Conservation (phyloP, 2,113 vertebrate genomes). For the Cyrtonyx montezumae region DNA sequence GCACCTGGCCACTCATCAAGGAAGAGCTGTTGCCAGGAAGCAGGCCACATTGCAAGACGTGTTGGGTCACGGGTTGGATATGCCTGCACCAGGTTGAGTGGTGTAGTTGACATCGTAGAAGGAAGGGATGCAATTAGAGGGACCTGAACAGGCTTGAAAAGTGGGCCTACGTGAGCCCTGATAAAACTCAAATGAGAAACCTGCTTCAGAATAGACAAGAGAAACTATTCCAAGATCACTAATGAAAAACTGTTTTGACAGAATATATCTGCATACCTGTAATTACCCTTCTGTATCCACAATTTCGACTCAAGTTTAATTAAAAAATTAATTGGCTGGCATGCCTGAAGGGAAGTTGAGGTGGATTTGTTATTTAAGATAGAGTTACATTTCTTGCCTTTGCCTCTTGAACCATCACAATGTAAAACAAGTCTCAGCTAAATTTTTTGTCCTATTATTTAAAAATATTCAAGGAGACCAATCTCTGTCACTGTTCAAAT, state of each 20-base stretch:
- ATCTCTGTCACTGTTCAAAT: background rate
- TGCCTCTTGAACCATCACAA: background rate
- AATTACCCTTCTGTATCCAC: background rate
- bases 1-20: no score
- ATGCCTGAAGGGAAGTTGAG: background rate
- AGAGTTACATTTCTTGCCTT: background rate
- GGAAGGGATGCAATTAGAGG: no score
- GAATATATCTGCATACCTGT: background rate
- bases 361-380: background rate
- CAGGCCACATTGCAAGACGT: no score
- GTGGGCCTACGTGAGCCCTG: background rate
- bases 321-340: background rate
- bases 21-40: no score
- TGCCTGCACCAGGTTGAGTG: no score
- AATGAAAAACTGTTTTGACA: conserved; percentile 34
- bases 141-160: no score
- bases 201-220: background rate
- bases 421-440: background rate
- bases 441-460: background rate
- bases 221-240: background rate
- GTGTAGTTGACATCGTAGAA: no score
- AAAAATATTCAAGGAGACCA: background rate
- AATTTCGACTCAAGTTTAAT: background rate
- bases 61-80: no score
- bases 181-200: background rate